phyloP scores from a whole-genome alignment of 2,113 vertebrate species.

The Madoqua kirkii region DNA sequence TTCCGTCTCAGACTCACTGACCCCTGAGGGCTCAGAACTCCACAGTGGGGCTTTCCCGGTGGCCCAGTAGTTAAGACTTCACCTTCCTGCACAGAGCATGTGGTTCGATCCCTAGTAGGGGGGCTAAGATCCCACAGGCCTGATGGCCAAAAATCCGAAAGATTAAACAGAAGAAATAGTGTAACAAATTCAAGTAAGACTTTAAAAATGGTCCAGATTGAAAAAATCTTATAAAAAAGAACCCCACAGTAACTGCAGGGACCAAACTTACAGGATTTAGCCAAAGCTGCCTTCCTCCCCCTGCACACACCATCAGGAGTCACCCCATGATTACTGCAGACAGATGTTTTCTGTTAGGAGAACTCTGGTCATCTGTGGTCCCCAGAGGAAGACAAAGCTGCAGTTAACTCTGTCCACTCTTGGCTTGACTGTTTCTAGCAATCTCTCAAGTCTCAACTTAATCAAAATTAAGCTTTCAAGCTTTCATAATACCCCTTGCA shows the following conservation, averaged over 20 bases:
- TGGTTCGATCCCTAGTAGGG: neutral
- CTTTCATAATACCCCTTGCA: neutral
- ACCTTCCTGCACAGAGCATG: neutral
- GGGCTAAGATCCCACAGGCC: rapidly evolving
- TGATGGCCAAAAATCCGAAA: neutral
- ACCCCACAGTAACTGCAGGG: neutral
- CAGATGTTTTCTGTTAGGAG: neutral
- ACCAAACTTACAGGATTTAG: neutral
- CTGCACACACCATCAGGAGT: neutral
- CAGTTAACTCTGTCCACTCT: neutral
- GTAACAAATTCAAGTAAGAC: neutral
- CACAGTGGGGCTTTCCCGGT: neutral
- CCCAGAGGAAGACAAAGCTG: neutral
- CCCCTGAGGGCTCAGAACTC: neutral
- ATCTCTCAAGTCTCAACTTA: neutral
- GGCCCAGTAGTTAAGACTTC: neutral
- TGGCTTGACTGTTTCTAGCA: neutral
- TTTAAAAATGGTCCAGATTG: neutral
- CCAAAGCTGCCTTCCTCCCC: neutral
- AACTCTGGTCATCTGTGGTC: neutral
- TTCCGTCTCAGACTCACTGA: neutral
- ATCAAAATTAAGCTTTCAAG: neutral
- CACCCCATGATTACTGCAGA: neutral
- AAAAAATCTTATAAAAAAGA: neutral
- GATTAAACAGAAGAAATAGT: neutral